These are phyloP conservation scores for Nasonia longicornis DNA, from an alignment of 1,140 invertebrate genomes.

Conservation along the genomic window DNA sequence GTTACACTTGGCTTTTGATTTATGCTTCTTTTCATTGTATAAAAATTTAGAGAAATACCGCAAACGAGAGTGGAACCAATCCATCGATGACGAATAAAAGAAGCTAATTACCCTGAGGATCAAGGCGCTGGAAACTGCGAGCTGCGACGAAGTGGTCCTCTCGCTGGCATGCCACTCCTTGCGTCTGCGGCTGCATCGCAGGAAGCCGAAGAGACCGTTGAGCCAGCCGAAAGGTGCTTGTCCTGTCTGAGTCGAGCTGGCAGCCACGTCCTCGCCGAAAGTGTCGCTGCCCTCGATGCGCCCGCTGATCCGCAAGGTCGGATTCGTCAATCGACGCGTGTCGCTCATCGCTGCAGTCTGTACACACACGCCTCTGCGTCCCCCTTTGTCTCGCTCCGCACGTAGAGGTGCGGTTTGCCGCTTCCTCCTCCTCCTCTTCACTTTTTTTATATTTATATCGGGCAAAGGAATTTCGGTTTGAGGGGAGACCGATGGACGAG, in stretches of 20 bases:
- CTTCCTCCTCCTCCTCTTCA: background rate
- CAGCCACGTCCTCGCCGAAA: background rate
- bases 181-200: constrained; percentile 10
- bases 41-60: too few species aligned
- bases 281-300: background rate
- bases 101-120: background rate
- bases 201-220: background rate
- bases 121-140: background rate
- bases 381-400: background rate
- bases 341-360: constrained; percentile 3
- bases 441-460: background rate
- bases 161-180: constrained; percentile 4
- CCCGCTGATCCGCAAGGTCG: constrained; percentile 2
- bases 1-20: too few species aligned
- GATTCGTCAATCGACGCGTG: constrained; percentile 5
- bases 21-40: too few species aligned
- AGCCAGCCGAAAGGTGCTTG: background rate
- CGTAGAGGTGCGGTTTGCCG: too few species aligned
- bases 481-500: background rate
- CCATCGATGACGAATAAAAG: too few species aligned
- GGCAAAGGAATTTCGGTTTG: background rate
- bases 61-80: too few species aligned
- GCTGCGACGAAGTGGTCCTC: background rate
- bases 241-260: background rate
- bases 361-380: background rate